phyloP scores from a whole-genome alignment of 2,113 vertebrate genomes.

The Phalacrocorax brasilianus region DNA sequence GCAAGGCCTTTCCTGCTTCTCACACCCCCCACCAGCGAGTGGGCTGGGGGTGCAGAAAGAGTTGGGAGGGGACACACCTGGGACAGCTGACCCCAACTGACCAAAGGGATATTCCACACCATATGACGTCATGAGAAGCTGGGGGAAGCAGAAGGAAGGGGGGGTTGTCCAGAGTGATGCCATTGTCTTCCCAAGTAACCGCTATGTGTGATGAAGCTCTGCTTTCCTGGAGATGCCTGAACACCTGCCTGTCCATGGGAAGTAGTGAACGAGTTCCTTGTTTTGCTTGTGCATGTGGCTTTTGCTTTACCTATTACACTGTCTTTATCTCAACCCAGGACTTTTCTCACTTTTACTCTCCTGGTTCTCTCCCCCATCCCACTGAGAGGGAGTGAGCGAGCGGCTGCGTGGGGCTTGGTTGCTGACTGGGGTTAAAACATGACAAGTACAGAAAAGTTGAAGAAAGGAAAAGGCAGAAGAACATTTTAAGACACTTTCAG shows the following conservation, averaged over 20 bases:
- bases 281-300: accelerated
- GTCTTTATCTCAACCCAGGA: neutral
- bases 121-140: neutral
- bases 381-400: accelerated
- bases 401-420: neutral
- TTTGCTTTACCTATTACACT: neutral
- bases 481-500: neutral
- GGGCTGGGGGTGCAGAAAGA: neutral
- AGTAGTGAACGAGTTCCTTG: neutral
- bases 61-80: neutral
- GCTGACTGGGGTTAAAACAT: neutral
- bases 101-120: neutral
- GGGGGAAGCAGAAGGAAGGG: neutral
- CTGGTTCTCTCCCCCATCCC: neutral
- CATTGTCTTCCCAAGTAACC: neutral
- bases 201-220: accelerated
- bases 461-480: neutral
- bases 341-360: neutral
- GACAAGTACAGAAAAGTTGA: neutral
- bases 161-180: accelerated
- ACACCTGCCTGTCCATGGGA: neutral
- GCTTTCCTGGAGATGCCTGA: neutral
- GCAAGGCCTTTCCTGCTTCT: neutral
- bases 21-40: neutral
- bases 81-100: neutral